These are phyloP conservation scores for Corythornis madagascariensis DNA, from an alignment of 2,113 vertebrate genomes.

Conservation along the genomic window DNA sequence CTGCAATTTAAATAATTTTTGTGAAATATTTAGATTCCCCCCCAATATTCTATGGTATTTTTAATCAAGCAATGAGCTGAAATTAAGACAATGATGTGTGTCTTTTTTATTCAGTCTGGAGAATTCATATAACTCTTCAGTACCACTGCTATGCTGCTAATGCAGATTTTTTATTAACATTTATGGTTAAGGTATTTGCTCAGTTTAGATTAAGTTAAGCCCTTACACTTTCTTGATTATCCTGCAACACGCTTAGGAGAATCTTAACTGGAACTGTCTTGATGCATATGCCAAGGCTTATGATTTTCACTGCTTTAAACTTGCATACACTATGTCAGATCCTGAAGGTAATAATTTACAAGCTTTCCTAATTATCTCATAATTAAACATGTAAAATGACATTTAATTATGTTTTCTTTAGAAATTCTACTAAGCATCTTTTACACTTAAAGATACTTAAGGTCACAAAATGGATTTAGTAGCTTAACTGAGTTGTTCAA, in stretches of 20 bases:
- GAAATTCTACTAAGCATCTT: background rate
- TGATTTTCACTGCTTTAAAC: background rate
- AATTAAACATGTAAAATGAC: background rate
- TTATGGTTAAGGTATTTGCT: background rate
- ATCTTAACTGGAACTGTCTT: background rate
- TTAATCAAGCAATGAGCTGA: background rate
- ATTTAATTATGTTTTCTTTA: background rate
- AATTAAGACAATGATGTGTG: background rate
- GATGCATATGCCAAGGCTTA: background rate
- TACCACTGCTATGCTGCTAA: background rate
- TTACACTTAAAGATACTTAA: background rate
- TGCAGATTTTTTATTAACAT: background rate
- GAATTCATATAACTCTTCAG: background rate
- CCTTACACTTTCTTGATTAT: background rate
- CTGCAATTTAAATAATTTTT: background rate
- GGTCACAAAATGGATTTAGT: background rate
- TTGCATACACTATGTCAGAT: accelerated
- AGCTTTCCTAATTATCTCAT: background rate
- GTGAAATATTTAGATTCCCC: background rate
- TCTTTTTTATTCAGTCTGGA: background rate
- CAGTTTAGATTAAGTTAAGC: background rate
- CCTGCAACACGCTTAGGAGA: background rate
- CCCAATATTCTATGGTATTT: background rate
- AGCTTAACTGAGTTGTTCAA: background rate
- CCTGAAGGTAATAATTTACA: background rate